A percentile compares a stretch with the other conserved stretches of the same genome.
phyloP scores from a whole-genome alignment of 1,140 invertebrate species.

The Uloborus diversus region DNA sequence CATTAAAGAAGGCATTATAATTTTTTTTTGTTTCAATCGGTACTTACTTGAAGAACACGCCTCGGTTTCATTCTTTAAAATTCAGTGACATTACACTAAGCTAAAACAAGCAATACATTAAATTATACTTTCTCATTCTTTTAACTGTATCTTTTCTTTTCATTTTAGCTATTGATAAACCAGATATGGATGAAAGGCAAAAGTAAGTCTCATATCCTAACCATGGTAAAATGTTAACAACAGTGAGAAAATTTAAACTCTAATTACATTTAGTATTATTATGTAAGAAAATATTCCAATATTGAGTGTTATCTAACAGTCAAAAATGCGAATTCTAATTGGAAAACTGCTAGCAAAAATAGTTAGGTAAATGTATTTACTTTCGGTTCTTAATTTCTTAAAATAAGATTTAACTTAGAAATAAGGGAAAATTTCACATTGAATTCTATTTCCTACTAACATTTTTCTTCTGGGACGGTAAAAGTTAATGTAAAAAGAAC shows the following conservation, averaged over 20 bases:
- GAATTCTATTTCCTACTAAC: too few relatives aligned
- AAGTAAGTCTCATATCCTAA: slow-evolving; percentile 8
- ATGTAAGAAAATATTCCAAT: neutral
- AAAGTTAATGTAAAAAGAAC: too few relatives aligned
- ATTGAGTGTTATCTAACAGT: neutral
- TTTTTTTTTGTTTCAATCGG: too few relatives aligned
- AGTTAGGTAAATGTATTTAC: neutral
- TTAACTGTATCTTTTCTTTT: neutral
- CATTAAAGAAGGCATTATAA: too few relatives aligned
- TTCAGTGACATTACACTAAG: too few relatives aligned
- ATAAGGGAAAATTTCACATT: too few relatives aligned
- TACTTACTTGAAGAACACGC: too few relatives aligned
- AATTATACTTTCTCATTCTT: too few relatives aligned
- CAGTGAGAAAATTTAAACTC: neutral
- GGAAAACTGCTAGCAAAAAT: neutral
- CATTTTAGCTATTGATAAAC: slow-evolving; percentile 30
- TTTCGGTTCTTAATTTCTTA: neutral
- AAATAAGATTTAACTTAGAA: too few relatives aligned
- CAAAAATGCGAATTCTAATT: neutral
- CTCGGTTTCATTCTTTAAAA: too few relatives aligned
- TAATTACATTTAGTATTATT: neutral
- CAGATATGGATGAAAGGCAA: slow-evolving; percentile 52
- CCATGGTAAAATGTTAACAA: neutral
- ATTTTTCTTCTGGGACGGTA: too few relatives aligned
- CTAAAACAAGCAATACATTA: too few relatives aligned